Conservation (phyloP, 2,888 invertebrate species). For the Dinocampus coccinellae region DNA sequence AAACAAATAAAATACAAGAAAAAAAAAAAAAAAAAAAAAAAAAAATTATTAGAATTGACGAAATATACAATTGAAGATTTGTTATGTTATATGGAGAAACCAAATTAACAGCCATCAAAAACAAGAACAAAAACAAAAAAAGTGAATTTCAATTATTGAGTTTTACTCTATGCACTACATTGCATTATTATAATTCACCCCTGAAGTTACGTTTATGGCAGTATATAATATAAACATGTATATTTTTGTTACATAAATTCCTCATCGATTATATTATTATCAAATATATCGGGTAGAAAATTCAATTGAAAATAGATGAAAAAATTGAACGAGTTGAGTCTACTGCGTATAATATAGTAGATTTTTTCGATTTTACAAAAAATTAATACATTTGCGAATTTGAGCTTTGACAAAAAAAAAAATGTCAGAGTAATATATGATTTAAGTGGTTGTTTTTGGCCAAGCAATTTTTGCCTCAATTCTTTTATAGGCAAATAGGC, state of each 20-base stretch:
- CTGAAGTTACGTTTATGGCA: background rate
- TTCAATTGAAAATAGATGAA: background rate
- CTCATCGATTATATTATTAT: conserved; percentile 16
- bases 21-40: too few species aligned
- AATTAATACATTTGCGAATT: conserved; percentile 6
- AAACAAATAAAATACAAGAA: background rate
- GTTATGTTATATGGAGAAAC: background rate
- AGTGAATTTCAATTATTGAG: conserved; percentile 15
- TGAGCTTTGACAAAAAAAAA: background rate
- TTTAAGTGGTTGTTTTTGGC: conserved; percentile 76
- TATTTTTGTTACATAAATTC: conserved; percentile 1
- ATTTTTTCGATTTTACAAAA: too few species aligned
- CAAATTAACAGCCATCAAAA: conserved; percentile 20
- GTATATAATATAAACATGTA: background rate
- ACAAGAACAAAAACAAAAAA: too few species aligned
- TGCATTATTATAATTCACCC: background rate
- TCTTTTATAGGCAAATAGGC: conserved; percentile 94
- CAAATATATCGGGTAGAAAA: conserved; percentile 12
- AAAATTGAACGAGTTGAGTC: too few species aligned
- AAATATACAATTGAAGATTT: conserved; percentile 7
- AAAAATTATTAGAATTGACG: background rate
- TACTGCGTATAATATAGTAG: too few species aligned
- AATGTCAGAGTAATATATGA: conserved; percentile 4
- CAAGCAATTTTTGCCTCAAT: conserved; percentile 98
- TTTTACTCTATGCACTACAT: conserved; percentile 13